phyloP scores from a whole-genome alignment of 2,888 invertebrate genomes.

The Eristalinus sepulchralis region DNA sequence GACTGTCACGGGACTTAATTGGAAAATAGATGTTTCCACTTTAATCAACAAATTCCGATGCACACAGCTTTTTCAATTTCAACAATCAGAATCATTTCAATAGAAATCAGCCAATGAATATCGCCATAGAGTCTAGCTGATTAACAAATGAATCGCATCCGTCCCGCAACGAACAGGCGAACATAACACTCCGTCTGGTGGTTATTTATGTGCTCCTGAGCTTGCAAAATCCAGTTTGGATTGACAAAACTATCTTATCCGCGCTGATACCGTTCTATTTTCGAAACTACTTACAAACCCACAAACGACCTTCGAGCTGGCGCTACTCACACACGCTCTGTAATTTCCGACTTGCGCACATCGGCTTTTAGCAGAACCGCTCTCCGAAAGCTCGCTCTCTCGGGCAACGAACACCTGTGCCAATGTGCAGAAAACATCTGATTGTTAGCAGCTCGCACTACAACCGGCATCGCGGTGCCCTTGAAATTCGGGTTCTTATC shows the following conservation, averaged over 20 bases:
- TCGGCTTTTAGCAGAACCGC: background rate
- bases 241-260: background rate
- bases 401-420: background rate
- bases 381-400: background rate
- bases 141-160: background rate
- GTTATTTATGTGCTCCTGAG: background rate
- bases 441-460: background rate
- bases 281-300: background rate
- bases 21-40: background rate
- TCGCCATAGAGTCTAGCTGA: background rate
- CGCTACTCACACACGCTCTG: background rate
- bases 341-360: background rate
- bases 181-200: background rate
- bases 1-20: too few species aligned
- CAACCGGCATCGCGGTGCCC: background rate
- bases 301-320: background rate
- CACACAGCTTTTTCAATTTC: background rate
- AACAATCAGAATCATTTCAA: background rate
- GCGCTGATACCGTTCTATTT: background rate
- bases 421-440: constrained; percentile 4
- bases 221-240: background rate
- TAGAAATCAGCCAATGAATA: background rate
- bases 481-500: background rate
- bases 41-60: background rate
- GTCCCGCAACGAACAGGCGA: background rate